These are phyloP conservation scores for Mesaphorura yosii DNA, from an alignment of 1,140 invertebrate genomes.

Conservation along the genomic window DNA sequence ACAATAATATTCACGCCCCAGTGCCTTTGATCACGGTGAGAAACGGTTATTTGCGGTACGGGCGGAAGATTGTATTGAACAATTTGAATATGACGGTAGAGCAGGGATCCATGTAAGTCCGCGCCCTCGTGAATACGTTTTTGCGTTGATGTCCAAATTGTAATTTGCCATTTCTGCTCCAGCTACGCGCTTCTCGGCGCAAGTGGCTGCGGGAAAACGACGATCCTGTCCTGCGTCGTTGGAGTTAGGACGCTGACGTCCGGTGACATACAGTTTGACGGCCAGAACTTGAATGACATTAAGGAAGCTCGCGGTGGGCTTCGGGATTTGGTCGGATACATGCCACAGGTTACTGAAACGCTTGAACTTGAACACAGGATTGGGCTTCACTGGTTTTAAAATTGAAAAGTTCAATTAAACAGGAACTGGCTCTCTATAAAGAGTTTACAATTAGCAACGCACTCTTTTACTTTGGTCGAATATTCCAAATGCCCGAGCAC, in stretches of 20 bases:
- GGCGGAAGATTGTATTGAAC: slow-evolving; percentile 10
- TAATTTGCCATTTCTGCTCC: slow-evolving; percentile 7
- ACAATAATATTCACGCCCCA: too few species aligned
- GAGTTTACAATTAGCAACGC: slow-evolving; percentile 24
- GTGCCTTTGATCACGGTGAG: too few species aligned
- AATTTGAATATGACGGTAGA: slow-evolving; percentile 18
- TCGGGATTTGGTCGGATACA: slow-evolving; percentile 37
- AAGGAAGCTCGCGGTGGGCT: slow-evolving; percentile 39
- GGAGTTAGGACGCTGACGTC: slow-evolving; percentile 35
- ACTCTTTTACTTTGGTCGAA: slow-evolving; percentile 15
- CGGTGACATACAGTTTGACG: slow-evolving; percentile 71
- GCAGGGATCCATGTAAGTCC: slow-evolving; percentile 20
- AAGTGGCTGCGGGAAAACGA: slow-evolving; percentile 37
- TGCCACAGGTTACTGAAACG: slow-evolving; percentile 14
- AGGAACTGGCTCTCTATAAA: slow-evolving; percentile 16
- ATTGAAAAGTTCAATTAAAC: neutral
- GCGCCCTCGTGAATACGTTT: neutral
- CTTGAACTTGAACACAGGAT: neutral
- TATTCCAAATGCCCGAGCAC: slow-evolving; percentile 6
- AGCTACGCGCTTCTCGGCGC: slow-evolving; percentile 38
- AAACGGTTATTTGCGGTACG: too few species aligned
- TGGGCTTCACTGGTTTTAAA: too few species aligned
- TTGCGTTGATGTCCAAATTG: neutral
- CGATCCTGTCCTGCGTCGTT: slow-evolving; percentile 37
- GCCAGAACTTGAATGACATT: slow-evolving; percentile 71